Evolutionary conservation across 2,888 invertebrate species (phyloP), one percentile per base, ranked within the genome.

Genomic region (Aleiodes testaceus): DNA sequence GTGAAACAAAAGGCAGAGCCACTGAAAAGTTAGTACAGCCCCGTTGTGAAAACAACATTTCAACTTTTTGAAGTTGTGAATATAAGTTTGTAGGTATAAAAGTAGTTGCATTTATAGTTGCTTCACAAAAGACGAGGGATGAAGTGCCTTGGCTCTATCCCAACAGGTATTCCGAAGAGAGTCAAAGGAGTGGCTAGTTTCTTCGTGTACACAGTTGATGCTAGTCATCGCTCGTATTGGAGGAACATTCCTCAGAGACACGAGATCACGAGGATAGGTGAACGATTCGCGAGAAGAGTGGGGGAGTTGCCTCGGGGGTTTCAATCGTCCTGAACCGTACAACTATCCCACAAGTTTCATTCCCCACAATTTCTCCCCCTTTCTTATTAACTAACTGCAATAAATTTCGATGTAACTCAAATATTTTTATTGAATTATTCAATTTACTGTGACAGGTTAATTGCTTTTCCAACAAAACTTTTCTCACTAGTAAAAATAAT

Each of bases 31-130:
- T 59, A 14, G 42, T 16, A 59, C 42, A 59, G 42, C 42, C 36
- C 36, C 59, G 42, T 59, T 59, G 59, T 59, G 59, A 59, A 59
- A 36, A 59, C 59, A 59, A 42, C 59, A 59, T 59, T 59, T 59
- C 59, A 59, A 59, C 59, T 59, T 59, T 42, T 59, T 59, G 18
- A 50, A 59, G 36, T 36, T 16, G 59, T 59, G 42, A 42, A 16
- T 59, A 36, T 14, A 30, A 26, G 14, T 59, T 36, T 26, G 59
- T 36, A 36, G 36, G 14, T 59, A 16, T 36, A 59, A 20, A 36
- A 16, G 59, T 55, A 55, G 26, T 36, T 59, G 14, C 26, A 26
- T 36, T 6, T 20, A 42, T 49, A 49, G 49, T 49, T n/a, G n/a
- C 11, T 36, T 9, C 7, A 7, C 9, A 7, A 36, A 36, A 36